Evolutionary conservation across 1,140 invertebrate genomes (phyloP).

Genomic region (Ericerus pela): DNA sequence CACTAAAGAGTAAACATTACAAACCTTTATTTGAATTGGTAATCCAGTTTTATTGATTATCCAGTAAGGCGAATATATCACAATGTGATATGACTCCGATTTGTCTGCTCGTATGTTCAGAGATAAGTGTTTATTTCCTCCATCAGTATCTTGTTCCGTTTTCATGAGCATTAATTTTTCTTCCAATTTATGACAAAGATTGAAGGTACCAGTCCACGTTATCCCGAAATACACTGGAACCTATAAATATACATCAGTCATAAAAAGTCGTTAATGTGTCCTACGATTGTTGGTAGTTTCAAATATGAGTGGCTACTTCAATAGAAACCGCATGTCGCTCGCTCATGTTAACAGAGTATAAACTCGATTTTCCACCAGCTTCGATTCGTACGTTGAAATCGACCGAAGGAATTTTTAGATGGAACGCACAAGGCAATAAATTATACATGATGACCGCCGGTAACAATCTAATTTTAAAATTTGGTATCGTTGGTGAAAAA

Average conservation of each 20-base stretch:
- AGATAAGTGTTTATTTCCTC: slow-evolving; percentile 46
- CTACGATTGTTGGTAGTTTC: background rate
- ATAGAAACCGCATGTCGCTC: background rate
- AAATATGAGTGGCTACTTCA: background rate
- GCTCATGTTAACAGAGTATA: background rate
- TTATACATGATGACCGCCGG: slow-evolving; percentile 62
- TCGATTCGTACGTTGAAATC: slow-evolving; percentile 44
- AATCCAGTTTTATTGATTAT: slow-evolving; percentile 76
- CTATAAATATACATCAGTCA: slow-evolving; percentile 29
- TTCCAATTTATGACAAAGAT: slow-evolving; percentile 48
- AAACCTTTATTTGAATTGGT: slow-evolving; percentile 59
- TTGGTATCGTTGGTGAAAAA: slow-evolving; percentile 41
- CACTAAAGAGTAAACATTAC: slow-evolving; percentile 14
- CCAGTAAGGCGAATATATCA: slow-evolving; percentile 75
- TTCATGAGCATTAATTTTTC: slow-evolving; percentile 50
- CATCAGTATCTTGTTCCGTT: slow-evolving; percentile 46
- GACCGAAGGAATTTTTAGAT: slow-evolving; percentile 37
- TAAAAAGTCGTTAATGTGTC: slow-evolving; percentile 4
- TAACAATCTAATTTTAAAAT: slow-evolving; percentile 52
- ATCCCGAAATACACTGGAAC: slow-evolving; percentile 46
- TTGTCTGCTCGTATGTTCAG: slow-evolving; percentile 48
- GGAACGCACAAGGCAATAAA: slow-evolving; percentile 51
- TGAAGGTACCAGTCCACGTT: slow-evolving; percentile 53
- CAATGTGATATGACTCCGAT: slow-evolving; percentile 43
- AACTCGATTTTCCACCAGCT: slow-evolving; percentile 44